Evolutionary conservation across 53 echinoderm and acorn worm genomes (phyloP).

Genomic region (Echinarachnius parma): DNA sequence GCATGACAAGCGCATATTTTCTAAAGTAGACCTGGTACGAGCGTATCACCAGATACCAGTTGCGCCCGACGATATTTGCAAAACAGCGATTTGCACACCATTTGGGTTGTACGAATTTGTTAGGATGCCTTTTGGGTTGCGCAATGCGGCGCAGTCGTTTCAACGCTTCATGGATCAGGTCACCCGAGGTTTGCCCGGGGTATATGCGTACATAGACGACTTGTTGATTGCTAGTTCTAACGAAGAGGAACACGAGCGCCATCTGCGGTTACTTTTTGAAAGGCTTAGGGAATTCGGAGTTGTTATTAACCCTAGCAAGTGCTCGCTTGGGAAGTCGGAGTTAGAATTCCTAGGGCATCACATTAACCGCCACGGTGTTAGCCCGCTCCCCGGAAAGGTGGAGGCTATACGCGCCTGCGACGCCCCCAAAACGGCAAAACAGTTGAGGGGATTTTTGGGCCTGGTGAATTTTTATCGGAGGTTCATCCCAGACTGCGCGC

Average conservation of each 20-base stretch:
- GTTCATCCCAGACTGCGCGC: constrained; percentile 36
- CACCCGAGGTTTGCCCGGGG: constrained; percentile 18
- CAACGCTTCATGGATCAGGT: constrained; percentile 51
- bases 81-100: too few relatives aligned
- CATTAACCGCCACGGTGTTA: constrained; percentile 32
- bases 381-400: constrained; percentile 42
- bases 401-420: constrained; percentile 35
- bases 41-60: constrained; percentile 46
- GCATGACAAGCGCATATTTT: constrained; percentile 22
- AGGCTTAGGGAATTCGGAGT: constrained; percentile 42
- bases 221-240: constrained; percentile 28
- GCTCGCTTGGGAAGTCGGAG: constrained; percentile 6
- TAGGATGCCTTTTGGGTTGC: constrained; percentile 60
- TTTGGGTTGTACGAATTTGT: constrained; percentile 57
- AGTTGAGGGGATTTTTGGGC: constrained; percentile 36
- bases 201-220: constrained; percentile 54
- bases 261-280: constrained; percentile 36
- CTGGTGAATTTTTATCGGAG: constrained; percentile 41
- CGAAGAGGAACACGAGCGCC: constrained; percentile 19
- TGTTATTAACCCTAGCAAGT: constrained; percentile 48
- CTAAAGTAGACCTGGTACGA: constrained; percentile 27
- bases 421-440: constrained; percentile 30
- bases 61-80: too few relatives aligned
- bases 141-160: constrained; percentile 55
- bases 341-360: too few relatives aligned